These are phyloP conservation scores for Malacoctenus gilli DNA, from an alignment of 2,797 vertebrate species.

Conservation along the genomic window DNA sequence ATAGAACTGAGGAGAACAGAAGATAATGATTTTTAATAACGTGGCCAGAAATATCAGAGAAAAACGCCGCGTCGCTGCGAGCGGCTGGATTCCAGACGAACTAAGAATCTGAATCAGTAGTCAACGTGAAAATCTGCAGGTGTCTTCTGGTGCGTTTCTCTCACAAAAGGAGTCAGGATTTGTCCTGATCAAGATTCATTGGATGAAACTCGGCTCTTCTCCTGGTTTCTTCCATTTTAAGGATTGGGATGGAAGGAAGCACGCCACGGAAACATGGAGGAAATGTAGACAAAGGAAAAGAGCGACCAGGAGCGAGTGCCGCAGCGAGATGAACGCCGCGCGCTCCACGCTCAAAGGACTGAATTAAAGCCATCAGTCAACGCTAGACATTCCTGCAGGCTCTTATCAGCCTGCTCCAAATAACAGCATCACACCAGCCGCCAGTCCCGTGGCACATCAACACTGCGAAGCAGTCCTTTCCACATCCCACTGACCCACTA, in stretches of 20 bases:
- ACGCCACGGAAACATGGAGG: conserved; percentile 3
- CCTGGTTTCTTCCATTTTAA: neutral
- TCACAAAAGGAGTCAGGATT: neutral
- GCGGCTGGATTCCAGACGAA: no score
- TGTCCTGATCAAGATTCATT: neutral
- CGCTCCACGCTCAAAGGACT: conserved; percentile 43
- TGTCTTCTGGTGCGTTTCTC: neutral
- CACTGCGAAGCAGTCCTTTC: conserved; percentile 32
- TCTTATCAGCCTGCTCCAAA: conserved; percentile 69
- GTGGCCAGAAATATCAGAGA: neutral
- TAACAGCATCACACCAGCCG: conserved; percentile 53
- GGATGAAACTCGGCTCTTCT: conserved; percentile 1
- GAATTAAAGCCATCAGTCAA: conserved; percentile 72
- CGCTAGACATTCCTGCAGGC: conserved; percentile 66
- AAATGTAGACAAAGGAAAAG: conserved; percentile 9
- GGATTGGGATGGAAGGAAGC: neutral
- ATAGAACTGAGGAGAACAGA: conserved; percentile 83
- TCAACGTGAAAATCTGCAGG: no score
- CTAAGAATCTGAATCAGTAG: neutral
- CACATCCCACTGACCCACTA: conserved; percentile 64
- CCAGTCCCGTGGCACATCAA: conserved; percentile 31
- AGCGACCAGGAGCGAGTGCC: conserved; percentile 6
- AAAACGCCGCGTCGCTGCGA: no score
- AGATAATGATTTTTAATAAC: conserved; percentile 8
- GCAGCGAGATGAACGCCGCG: conserved; percentile 31